Evolutionary conservation across 2,113 vertebrate genomes (phyloP), one percentile per base, ranked within the genome.

Genomic region (Gila orcuttii): DNA sequence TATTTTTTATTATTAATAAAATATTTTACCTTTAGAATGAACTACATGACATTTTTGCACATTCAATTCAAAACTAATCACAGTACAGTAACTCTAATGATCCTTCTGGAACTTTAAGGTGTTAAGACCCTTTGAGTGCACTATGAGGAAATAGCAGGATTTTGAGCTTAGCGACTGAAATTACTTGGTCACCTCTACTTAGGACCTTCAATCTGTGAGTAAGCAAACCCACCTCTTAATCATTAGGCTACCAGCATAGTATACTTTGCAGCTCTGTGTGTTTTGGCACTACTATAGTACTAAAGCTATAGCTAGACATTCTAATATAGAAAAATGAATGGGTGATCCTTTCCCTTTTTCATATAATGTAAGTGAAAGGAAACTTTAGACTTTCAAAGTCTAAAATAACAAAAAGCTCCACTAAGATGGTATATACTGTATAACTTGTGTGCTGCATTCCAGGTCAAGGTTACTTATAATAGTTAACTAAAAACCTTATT

Each of bases 111-210:
- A 36, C 25, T 57, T 78, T 17, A 11, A 77, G 45, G 8, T 50
- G n/a, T 76, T 52, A 9, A 76, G 64, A 31, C 17, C 68, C 69
- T 73, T 45, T 1, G 21, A 45, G 42, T 28, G 42, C 39, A 25
- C 31, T 55, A 62, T 62, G 23, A 80, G 28, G n/a, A 80, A 62
- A 64, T 10, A 62, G 55, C 57, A 17, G 57, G 57, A 80, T 64
- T 80, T 80, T 80, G 12, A 80, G 57, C 57, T 80, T 62, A 80
- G 21, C 17, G 62, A 64, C 59, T 47, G 78, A 23, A 80, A 62
- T 64, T 80, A 64, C 75, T 55, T 15, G 28, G 33, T 80, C 78
- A 25, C 78, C 36, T 60, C 36, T n/a, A 7, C 50, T 57, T 36
- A 57, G 19, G 28, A 39, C 50, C 75, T 77, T 28, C 21, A 77